Evolutionary conservation across 1,140 invertebrate genomes (phyloP).

Genomic region (Zaprionus taronus): DNA sequence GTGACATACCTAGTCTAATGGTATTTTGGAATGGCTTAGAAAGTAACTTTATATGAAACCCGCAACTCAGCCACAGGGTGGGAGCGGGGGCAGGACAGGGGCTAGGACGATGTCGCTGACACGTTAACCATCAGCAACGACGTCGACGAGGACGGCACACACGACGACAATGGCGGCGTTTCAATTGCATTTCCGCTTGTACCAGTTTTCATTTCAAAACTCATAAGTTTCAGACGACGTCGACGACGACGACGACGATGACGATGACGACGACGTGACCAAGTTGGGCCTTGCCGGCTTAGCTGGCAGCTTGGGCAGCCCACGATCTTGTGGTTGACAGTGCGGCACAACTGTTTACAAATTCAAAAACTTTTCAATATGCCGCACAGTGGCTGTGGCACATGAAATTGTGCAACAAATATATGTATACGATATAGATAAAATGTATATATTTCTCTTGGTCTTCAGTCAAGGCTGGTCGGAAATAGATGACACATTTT

Average conservation of each 20-base stretch:
- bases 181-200: slow-evolving; percentile 83
- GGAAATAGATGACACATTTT: not conserved
- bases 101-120: slow-evolving; percentile 12
- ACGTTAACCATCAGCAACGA: slow-evolving; percentile 53
- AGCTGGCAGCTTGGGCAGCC: slow-evolving; percentile 37
- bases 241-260: slow-evolving; percentile 31
- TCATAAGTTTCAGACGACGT: slow-evolving; percentile 79
- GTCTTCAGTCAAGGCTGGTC: not conserved
- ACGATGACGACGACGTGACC: slow-evolving; percentile 65
- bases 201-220: slow-evolving; percentile 83
- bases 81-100: not conserved
- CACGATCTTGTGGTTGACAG: slow-evolving; percentile 65
- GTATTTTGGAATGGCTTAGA: slow-evolving; percentile 78
- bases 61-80: slow-evolving; percentile 18
- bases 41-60: slow-evolving; percentile 71
- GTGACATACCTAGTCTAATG: slow-evolving; percentile 70
- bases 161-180: slow-evolving; percentile 76
- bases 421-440: not conserved
- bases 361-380: slow-evolving; percentile 81
- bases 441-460: not conserved
- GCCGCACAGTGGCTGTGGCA: slow-evolving; percentile 45
- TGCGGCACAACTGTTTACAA: slow-evolving; percentile 76
- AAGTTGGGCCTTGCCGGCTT: slow-evolving; percentile 51
- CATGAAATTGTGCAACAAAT: slow-evolving; percentile 3
- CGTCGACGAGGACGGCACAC: slow-evolving; percentile 35